Conservation (phyloP, 92 coral and sea anemone species). For the Hydrozoanthus gracilis region DNA sequence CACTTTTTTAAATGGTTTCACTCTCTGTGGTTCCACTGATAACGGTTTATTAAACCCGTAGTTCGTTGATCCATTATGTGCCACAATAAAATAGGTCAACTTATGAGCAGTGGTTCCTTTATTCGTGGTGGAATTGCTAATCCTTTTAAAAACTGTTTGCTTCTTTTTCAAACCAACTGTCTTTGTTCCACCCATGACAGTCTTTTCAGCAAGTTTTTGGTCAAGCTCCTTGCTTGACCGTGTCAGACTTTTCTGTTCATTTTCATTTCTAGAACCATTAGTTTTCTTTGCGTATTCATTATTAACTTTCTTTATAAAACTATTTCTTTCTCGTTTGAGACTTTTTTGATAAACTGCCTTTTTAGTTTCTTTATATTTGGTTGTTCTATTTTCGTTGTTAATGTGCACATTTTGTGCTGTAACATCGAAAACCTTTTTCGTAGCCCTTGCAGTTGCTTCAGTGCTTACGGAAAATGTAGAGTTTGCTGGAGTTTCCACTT, state of each 20-base stretch:
- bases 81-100: not conserved
- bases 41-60: not conserved
- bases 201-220: not conserved
- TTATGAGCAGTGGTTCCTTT: not conserved
- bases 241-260: not conserved
- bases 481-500: not conserved
- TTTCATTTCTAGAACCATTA: not conserved
- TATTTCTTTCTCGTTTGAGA: not conserved
- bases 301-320: not conserved
- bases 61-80: not conserved
- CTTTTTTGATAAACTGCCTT: not conserved
- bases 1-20: not conserved
- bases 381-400: not conserved
- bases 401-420: not conserved
- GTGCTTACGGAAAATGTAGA: not conserved
- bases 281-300: not conserved
- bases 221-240: not conserved
- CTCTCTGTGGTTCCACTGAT: not conserved
- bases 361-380: not conserved
- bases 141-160: not conserved
- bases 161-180: not conserved
- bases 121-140: not conserved
- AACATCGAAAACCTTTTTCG: not conserved
- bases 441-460: not conserved
- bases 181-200: not conserved